Evolutionary conservation across 2,113 vertebrate species (phyloP).

Genomic region (Eonycteris spelaea): DNA sequence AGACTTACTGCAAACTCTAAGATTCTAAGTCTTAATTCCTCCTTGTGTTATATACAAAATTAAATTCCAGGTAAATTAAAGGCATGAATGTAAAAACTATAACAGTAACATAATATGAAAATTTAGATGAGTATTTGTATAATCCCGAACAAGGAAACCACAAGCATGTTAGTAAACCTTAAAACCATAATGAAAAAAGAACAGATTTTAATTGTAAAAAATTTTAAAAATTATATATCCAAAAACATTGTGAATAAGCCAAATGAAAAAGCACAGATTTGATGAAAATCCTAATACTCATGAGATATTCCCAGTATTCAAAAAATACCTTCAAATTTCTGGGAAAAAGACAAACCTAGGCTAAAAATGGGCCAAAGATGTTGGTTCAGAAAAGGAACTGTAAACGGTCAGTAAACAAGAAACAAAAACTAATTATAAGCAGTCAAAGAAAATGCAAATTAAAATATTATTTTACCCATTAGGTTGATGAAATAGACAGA

Average conservation of each 20-base stretch:
- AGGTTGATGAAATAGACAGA: background rate
- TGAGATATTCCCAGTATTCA: background rate
- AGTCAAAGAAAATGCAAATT: background rate
- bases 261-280: background rate
- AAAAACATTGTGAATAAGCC: background rate
- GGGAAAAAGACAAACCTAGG: background rate
- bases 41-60: background rate
- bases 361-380: background rate
- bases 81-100: background rate
- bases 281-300: background rate
- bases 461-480: background rate
- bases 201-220: background rate
- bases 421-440: background rate
- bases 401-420: background rate
- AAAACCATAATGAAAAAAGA: background rate
- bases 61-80: background rate
- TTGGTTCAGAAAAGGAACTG: background rate
- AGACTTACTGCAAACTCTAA: background rate
- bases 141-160: background rate
- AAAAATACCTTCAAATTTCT: background rate
- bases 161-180: background rate
- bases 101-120: constrained; percentile 2
- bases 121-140: background rate
- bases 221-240: background rate
- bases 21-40: background rate